Evolutionary conservation across 2,113 vertebrate genomes (phyloP), one percentile per base, ranked within the genome.

Genomic region (Gymnarchus niloticus): DNA sequence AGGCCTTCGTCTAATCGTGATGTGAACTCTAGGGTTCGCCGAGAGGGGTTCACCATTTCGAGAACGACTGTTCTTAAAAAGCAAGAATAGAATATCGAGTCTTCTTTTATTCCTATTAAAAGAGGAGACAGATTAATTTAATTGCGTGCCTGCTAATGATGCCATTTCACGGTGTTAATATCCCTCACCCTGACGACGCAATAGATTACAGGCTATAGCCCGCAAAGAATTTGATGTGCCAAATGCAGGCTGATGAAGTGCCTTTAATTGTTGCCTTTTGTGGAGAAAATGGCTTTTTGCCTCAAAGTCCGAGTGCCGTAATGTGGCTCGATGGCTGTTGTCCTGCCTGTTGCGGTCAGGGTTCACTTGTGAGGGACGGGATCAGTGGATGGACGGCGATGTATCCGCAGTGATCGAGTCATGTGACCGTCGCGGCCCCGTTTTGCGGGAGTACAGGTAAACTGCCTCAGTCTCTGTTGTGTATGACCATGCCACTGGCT

Each of bases 101-200:
- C 12, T 76, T 84, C 52, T 83, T 90, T 88, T 89, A 84, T 90
- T 89, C n/a, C 78, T 87, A 86, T 81, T 86, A 81, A 95, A 95
- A 95, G 93, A 96, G 93, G 93, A 93, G 92, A 87, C 95, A 94
- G 94, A 97, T 96, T 97, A 96, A 97, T 97, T 96, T 96, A 97
- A 98, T 98, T 97, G 96, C 95, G 95, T 95, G 93, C 95, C 93
- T 95, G 95, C 94, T 96, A 96, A 97, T 97, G 95, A 96, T 96
- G 95, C 91, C 91, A 95, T 96, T 96, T 96, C 95, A 96, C 95
- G 94, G 95, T 95, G 95, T 96, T 97, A 97, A 98, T 97, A 95
- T 96, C 94, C 94, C 95, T 95, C 95, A 95, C 95, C 93, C 93
- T 95, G 95, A 95, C 94, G 95, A 93, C 95, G 94, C 94, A 95